Conservation (phyloP, 2,797 vertebrate genomes). For the Muraenolepis orangiensis region DNA sequence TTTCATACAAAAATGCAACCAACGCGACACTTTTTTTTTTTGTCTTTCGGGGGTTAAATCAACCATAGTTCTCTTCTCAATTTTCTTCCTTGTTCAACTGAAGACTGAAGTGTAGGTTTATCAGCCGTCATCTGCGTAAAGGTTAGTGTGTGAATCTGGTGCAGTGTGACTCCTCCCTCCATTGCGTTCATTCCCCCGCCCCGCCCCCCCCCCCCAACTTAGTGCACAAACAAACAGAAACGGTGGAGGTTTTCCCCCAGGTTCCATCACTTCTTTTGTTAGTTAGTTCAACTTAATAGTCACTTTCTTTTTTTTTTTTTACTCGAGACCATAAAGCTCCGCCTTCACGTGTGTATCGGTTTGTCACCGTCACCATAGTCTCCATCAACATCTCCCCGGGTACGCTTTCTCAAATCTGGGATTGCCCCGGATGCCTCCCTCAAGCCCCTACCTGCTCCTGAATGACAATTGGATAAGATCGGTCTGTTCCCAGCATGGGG, state of each 20-base stretch:
- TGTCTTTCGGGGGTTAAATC: neutral
- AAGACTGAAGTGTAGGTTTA: neutral
- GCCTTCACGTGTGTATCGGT: too few species aligned
- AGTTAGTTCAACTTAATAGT: neutral
- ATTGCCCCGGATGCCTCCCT: too few species aligned
- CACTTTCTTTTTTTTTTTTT: neutral
- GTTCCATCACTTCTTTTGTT: neutral
- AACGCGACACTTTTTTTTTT: neutral
- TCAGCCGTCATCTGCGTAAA: neutral
- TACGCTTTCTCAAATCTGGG: too few species aligned
- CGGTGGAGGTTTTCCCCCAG: too few species aligned
- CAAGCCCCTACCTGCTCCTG: too few species aligned
- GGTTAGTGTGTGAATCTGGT: too few species aligned
- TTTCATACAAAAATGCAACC: neutral
- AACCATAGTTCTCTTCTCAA: neutral
- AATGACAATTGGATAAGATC: neutral
- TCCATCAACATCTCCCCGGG: too few species aligned
- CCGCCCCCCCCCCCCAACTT: neutral
- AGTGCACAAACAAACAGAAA: neutral
- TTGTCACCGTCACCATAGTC: too few species aligned
- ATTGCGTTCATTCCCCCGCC: neutral
- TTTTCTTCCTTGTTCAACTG: neutral
- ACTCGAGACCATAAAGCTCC: neutral
- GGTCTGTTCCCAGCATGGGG: conserved; percentile 8
- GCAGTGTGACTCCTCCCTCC: too few species aligned